A percentile compares a stretch with the other conserved stretches of the same genome.
Conservation (phyloP, 2,797 vertebrate species). For the Chrosomus eos region DNA sequence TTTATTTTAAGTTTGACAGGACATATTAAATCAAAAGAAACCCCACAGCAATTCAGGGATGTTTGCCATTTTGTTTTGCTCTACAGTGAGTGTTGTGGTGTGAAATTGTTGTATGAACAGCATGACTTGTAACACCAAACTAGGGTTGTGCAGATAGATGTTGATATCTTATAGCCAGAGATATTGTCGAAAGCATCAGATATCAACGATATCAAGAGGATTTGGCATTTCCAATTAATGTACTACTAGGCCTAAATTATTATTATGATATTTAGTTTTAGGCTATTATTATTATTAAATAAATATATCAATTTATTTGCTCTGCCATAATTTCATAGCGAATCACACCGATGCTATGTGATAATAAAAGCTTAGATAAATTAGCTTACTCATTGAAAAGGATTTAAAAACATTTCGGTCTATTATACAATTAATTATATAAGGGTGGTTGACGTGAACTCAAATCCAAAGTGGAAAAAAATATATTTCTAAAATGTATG, state of each 20-base stretch:
- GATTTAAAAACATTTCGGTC: too few relatives aligned
- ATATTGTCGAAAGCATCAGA: neutral
- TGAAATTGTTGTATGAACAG: neutral
- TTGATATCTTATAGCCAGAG: neutral
- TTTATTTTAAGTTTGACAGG: neutral
- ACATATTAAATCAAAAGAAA: constrained; percentile 7
- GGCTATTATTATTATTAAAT: neutral
- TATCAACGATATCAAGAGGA: neutral
- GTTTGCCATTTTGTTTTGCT: neutral
- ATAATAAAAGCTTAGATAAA: neutral
- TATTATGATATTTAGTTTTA: neutral
- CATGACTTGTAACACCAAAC: too few relatives aligned
- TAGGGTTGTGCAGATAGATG: neutral
- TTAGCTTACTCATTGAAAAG: neutral
- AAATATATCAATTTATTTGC: neutral
- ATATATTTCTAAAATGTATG: too few relatives aligned
- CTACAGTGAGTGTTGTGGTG: neutral
- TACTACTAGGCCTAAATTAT: too few relatives aligned
- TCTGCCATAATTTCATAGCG: neutral
- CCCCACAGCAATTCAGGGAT: neutral
- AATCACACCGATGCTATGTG: neutral
- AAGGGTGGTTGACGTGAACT: too few relatives aligned
- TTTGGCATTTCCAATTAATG: neutral
- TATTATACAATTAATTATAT: too few relatives aligned
- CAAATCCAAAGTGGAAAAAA: too few relatives aligned